Percentiles rank a stretch among this genome's conserved stretches.
phyloP scores from a whole-genome alignment of 1,140 invertebrate species.

The Idris sp. region DNA sequence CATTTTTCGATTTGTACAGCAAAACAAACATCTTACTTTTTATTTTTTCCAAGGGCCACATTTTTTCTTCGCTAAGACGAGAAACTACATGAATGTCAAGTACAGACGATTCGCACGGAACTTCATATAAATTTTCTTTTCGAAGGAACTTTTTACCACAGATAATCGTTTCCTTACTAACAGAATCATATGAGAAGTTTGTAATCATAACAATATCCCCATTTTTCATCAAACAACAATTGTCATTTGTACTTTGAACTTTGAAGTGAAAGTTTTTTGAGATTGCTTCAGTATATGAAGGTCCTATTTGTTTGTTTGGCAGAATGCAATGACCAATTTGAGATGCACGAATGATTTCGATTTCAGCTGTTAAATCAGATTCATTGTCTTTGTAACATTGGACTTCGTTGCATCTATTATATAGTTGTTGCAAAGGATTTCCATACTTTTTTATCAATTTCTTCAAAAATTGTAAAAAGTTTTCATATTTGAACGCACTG shows the following conservation, averaged over 20 bases:
- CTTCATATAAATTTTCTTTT: conserved; percentile 3
- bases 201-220: background rate
- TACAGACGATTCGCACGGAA: conserved; percentile 6
- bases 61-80: conserved; percentile 1
- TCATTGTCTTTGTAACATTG: no score
- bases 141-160: background rate
- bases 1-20: background rate
- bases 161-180: background rate
- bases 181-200: background rate
- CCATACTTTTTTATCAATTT: conserved; percentile 4
- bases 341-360: background rate
- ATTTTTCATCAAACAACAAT: background rate
- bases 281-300: background rate
- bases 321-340: background rate
- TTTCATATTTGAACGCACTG: conserved; percentile 28
- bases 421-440: conserved; percentile 7
- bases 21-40: conserved; percentile 10
- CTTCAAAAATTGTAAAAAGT: conserved; percentile 20
- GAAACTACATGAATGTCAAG: background rate
- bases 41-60: conserved; percentile 3
- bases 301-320: background rate
- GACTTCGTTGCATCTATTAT: conserved; percentile 8
- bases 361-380: no score
- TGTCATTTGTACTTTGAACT: background rate
- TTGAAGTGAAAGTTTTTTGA: background rate